Conservation (phyloP, 2,113 vertebrate genomes). For the Vicugna pacos region DNA sequence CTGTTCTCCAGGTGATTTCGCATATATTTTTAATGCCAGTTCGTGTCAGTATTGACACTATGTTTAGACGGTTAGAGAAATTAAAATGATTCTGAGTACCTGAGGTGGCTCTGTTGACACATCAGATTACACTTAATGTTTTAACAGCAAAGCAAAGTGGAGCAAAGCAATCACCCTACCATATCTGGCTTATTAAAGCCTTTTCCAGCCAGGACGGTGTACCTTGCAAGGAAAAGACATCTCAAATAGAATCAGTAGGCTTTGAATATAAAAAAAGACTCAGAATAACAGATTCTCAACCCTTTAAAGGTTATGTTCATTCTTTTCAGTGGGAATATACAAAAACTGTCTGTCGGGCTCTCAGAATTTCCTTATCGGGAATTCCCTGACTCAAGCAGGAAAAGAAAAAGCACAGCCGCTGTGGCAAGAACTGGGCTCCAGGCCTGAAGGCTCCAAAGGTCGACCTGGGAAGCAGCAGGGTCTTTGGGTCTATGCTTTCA, state of each 20-base stretch:
- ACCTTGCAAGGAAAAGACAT: slow-evolving; percentile 17
- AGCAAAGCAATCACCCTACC: background rate
- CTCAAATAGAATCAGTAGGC: background rate
- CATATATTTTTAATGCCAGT: slow-evolving; percentile 83
- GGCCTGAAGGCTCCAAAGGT: background rate
- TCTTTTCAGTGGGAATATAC: slow-evolving; percentile 14
- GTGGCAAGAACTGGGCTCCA: background rate
- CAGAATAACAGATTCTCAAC: background rate
- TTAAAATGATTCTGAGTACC: slow-evolving; percentile 74
- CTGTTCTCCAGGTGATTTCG: slow-evolving; percentile 69
- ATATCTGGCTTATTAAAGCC: slow-evolving; percentile 37
- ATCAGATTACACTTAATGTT: slow-evolving; percentile 74
- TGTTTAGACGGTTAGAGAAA: slow-evolving; percentile 80
- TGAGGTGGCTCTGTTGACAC: slow-evolving; percentile 75
- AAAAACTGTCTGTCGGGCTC: background rate
- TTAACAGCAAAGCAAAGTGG: slow-evolving; percentile 73
- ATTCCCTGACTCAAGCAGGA: background rate
- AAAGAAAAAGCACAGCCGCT: background rate
- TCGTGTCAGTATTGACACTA: slow-evolving; percentile 79
- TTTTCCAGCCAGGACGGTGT: background rate
- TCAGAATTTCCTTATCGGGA: background rate
- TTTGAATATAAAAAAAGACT: slow-evolving; percentile 15
- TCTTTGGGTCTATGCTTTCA: background rate
- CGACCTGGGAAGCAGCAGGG: background rate
- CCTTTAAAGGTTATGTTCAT: slow-evolving; percentile 45